phyloP scores from a whole-genome alignment of 2,888 invertebrate genomes.

The Chirona hameri region DNA sequence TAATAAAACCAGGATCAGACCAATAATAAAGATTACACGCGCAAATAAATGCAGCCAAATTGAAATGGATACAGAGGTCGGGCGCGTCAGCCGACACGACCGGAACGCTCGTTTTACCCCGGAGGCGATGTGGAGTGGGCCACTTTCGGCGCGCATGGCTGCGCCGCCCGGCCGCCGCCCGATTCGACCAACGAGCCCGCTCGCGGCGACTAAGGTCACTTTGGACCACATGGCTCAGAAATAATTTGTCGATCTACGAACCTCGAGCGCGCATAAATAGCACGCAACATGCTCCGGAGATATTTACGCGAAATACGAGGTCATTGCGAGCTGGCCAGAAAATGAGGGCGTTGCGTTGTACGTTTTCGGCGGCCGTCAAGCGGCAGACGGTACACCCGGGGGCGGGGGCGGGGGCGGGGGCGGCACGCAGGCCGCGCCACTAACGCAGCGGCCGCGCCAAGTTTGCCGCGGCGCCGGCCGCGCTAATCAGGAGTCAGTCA shows the following conservation, averaged over 20 bases:
- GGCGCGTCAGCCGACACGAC: neutral
- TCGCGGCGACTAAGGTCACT: neutral
- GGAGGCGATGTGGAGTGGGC: neutral
- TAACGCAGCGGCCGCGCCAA: neutral
- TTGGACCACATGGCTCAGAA: slow-evolving; percentile 26
- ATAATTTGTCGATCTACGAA: slow-evolving; percentile 27
- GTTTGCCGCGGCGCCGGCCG: neutral
- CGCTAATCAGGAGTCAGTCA: neutral
- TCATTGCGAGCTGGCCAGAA: neutral
- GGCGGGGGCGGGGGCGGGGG: neutral
- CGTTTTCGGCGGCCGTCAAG: neutral
- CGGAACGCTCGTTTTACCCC: neutral
- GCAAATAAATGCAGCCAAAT: slow-evolving; percentile 26
- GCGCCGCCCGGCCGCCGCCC: neutral
- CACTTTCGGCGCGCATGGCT: slow-evolving; percentile 1
- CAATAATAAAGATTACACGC: slow-evolving; percentile 29
- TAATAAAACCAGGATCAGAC: slow-evolving; percentile 24
- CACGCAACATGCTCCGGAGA: slow-evolving; percentile 9
- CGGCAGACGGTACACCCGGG: neutral
- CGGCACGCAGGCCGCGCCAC: neutral
- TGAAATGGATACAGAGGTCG: neutral
- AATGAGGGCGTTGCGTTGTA: neutral
- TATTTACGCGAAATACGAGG: slow-evolving; percentile 14
- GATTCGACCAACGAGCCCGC: neutral
- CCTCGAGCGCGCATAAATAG: neutral